Percentiles rank a stretch among this genome's conserved stretches.
These are phyloP conservation scores for Oryzias sinensis DNA, from an alignment of 2,797 vertebrate genomes.

Conservation along the genomic window DNA sequence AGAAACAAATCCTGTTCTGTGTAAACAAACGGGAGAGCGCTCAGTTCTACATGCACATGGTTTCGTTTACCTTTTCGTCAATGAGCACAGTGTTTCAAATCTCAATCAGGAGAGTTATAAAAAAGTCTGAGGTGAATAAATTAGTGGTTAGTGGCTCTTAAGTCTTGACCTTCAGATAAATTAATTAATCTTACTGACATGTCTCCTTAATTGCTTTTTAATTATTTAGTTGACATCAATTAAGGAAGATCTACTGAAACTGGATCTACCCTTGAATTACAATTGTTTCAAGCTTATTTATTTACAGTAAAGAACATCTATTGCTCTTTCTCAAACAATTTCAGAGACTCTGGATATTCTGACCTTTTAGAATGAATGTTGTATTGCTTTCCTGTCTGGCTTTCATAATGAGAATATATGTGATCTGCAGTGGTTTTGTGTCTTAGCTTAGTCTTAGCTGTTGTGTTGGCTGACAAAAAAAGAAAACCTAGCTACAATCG, in stretches of 20 bases:
- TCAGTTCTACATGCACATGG: background rate
- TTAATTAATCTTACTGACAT: too few species aligned
- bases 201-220: too few species aligned
- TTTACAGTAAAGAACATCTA: background rate
- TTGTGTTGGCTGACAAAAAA: background rate
- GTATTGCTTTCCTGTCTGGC: background rate
- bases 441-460: background rate
- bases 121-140: too few species aligned
- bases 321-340: background rate
- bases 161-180: too few species aligned
- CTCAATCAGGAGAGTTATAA: too few species aligned
- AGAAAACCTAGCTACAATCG: too few species aligned
- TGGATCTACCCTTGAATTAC: background rate
- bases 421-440: background rate
- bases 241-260: too few species aligned
- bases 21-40: slow-evolving; percentile 48
- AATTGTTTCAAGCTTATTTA: background rate
- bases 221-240: too few species aligned
- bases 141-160: too few species aligned
- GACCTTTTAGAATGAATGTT: background rate
- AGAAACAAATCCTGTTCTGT: slow-evolving; percentile 36
- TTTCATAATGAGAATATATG: too few species aligned
- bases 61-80: slow-evolving; percentile 21
- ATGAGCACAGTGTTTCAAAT: background rate
- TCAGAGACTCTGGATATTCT: background rate